phyloP scores from a whole-genome alignment of 2,113 vertebrate genomes.

The Mirounga angustirostris region DNA sequence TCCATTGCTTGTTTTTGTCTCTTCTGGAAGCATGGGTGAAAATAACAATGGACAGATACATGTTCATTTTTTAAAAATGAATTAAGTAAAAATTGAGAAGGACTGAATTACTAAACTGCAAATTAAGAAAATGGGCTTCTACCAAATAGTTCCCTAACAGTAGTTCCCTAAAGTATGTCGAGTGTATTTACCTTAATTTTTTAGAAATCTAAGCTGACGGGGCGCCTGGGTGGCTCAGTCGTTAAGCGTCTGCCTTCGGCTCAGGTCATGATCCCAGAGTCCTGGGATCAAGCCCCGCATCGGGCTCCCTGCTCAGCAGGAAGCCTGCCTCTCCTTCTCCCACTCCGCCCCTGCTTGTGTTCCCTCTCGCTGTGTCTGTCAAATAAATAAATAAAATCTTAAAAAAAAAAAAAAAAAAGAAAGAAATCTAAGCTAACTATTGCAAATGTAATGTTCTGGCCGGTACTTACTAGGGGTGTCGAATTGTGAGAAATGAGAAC shows the following conservation, averaged over 20 bases:
- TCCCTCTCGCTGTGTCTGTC: too few relatives aligned
- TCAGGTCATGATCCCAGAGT: too few relatives aligned
- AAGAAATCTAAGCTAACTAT: background rate
- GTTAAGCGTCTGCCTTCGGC: too few relatives aligned
- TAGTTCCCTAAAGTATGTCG: background rate
- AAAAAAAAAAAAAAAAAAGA: too few relatives aligned
- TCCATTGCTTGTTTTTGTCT: constrained; percentile 86
- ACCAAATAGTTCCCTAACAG: constrained; percentile 39
- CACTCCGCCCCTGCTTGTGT: too few relatives aligned
- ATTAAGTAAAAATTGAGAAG: constrained; percentile 31
- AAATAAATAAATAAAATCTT: too few relatives aligned
- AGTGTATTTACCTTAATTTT: background rate
- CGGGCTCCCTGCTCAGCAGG: too few relatives aligned
- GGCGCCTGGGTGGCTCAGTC: too few relatives aligned
- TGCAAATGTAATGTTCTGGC: background rate
- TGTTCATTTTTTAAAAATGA: background rate
- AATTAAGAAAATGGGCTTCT: background rate
- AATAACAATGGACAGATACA: constrained; percentile 21
- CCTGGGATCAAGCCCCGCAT: too few relatives aligned
- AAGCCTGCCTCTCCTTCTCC: too few relatives aligned
- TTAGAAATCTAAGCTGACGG: background rate
- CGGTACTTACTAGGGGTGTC: background rate
- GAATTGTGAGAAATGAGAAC: background rate
- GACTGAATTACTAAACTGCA: constrained; percentile 18
- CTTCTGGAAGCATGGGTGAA: constrained; percentile 83